Base-by-base conservation (phyloP, 2,888 invertebrate species). In the Caenorhabditis angaria region DNA sequence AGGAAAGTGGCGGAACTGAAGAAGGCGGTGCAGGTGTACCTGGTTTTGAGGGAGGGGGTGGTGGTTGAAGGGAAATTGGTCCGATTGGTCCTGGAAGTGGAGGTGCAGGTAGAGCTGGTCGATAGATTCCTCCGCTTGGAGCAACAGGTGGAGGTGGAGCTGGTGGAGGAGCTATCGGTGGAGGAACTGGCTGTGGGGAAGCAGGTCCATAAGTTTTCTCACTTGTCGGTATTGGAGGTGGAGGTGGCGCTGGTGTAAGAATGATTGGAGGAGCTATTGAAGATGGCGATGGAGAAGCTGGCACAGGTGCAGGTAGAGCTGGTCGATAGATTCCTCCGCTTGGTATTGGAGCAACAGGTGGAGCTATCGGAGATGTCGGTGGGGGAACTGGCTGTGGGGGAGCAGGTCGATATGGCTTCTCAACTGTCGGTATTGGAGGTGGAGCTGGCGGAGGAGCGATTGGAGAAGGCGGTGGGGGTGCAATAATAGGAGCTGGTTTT, bases 321-420 rank as follows among this genome's bases (percentile, higher is more conserved):
- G 51, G 27, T 55, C 27, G 5, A 28, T n/a, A 55, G 55, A 27
- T 14, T 41, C 41, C 18, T 41, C 41, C 41, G 3, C 3, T 3
- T 41, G 41, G 41, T 12, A 18, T 2, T 29, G 58, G 22, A n/a
- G 53, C 51, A 51, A 60, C 55, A 10, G 48, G 59, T 32, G 62
- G 59, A 27, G n/a, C 59, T 25, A 54, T 29, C 57, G 67, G 57
- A 41, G 20, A 35, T 22, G 10, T 1, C 50, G 24, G 6, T 50
- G 61, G 51, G 18, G 61, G 54, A 4, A 41, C 24, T n/a, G 61
- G 61, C 20, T 28, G 29, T 8, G 61, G 47, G 1, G 61, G 27
- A 27, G n/a, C 50, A n/a, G 2, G n/a, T 54, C 27, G 47, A 27
- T 24, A 3, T 50, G n/a, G 5, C 50, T 50, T 6, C 5, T 50